Evolutionary conservation across 2,113 vertebrate genomes (phyloP), one percentile per base, ranked within the genome.

Genomic region (Oreochromis niloticus): DNA sequence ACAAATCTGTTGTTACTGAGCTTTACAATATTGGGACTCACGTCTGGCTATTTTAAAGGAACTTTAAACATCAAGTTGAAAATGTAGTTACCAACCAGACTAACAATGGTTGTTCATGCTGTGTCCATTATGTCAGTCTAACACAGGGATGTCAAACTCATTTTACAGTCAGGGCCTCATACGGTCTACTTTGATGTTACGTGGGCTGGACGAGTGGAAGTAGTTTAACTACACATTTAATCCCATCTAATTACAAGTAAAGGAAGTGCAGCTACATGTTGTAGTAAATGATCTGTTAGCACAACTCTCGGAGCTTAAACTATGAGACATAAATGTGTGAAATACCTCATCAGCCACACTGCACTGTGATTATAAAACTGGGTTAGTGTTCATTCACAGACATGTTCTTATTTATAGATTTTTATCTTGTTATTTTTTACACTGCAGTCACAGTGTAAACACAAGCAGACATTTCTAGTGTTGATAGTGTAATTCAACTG

Each of bases 141-240:
- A n/a, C 3, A 22, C 11, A 63, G 3, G 36, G 36, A 8, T 8
- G 34, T 8, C 34, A 36, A 36, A 36, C 34, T 36, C 7, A 36
- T 36, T 36, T 36, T 36, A 9, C 9, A 36, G 8, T 36, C 8
- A 36, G 36, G 36, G 36, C 8, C 36, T 19, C 61, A 66, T 4
- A 57, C 2, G 14, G 46, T 16, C 14, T 30, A 57, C 17, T n/a
- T 66, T 36, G 32, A 36, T 66, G 32, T n/a, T 4, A 63, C 17
- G 10, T 36, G 17, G 54, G 11, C 54, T 24, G 54, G 61, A 66
- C 17, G 10, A 39, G 61, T 66, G 17, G 39, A 66, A 66, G 34
- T 13, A 66, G 10, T 66, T 66, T 66, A 66, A 66, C 61, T 66
- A 66, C 61, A 66, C 34, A 7, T 66, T n/a, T 39, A 66, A 66